Evolutionary conservation across 2,113 vertebrate species (phyloP), one percentile per base, ranked within the genome.

Genomic region (Aptenodytes forsteri): DNA sequence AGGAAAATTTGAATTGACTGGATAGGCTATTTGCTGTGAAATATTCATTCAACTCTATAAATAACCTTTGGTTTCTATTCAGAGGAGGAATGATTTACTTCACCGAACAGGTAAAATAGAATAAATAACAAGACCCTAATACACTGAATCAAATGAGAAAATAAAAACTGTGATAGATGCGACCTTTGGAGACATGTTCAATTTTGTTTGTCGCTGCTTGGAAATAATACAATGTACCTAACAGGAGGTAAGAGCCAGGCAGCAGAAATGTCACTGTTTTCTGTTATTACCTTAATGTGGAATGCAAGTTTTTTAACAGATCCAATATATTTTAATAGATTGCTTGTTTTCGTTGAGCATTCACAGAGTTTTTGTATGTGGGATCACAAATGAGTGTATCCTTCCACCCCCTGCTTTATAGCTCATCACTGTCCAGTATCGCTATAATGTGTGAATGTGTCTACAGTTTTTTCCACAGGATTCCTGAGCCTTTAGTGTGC

Each of bases 181-280:
- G 98, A 98, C 97, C 96, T 98, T 97, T 98, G 90, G 84, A 97
- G 94, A 97, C 97, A 86, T 75, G 59, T 94, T 96, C 94, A 83
- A 86, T 96, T 83, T 93, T 97, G 83, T 97, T 97, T 97, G 95
- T 97, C 87, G 90, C 90, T 93, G 85, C 91, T 96, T 94, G 78
- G 66, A 96, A 97, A 94, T 71, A 86, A 90, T 96, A 34, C 69
- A 54, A 47, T 44, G 70, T 69, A 82, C 95, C 59, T 89, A 83
- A 84, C 34, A 72, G 52, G 62, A 89, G 55, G 58, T 88, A 83
- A 95, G 83, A 94, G 62, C 65, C 55, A 70, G 58, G 90, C 71
- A 95, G 91, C 71, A 93, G 62, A 81, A 93, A 91, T 80, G 40
- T 71, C 58, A 29, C 47, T 40, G 49, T 83, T 85, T 92, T 54